Evolutionary conservation across 1,140 invertebrate species (phyloP).

Genomic region (Aradophagus sp.): DNA sequence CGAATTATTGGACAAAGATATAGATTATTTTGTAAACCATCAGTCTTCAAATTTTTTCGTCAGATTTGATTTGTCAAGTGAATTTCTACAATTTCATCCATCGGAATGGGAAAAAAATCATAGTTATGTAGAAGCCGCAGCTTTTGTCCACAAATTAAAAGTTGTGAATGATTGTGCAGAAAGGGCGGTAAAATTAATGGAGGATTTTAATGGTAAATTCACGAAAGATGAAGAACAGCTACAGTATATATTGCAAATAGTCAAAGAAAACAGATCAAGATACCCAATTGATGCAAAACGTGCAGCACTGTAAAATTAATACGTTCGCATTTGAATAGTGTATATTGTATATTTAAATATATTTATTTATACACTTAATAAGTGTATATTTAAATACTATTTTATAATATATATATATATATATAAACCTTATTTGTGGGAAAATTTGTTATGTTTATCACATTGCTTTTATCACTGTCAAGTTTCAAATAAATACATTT

Average conservation of each 20-base stretch:
- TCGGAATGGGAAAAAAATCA: constrained; percentile 4
- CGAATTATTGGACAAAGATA: constrained; percentile 9
- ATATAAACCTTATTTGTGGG: too few relatives aligned
- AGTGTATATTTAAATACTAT: too few relatives aligned
- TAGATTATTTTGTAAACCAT: constrained; percentile 9
- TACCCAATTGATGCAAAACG: constrained; percentile 3
- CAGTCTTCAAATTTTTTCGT: constrained; percentile 3
- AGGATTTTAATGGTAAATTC: constrained; percentile 12
- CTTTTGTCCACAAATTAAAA: constrained; percentile 13
- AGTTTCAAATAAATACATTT: too few relatives aligned
- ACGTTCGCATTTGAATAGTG: too few relatives aligned
- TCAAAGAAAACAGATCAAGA: not conserved
- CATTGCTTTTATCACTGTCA: too few relatives aligned
- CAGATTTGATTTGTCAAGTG: constrained; percentile 6
- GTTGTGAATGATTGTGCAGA: too few relatives aligned
- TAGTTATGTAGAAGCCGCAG: constrained; percentile 1
- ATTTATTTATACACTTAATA: too few relatives aligned
- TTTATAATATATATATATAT: too few relatives aligned
- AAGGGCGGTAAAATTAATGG: constrained; percentile 13
- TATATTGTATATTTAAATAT: too few relatives aligned
- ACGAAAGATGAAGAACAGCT: constrained; percentile 3
- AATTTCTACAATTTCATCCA: constrained; percentile 4
- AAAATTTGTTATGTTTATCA: too few relatives aligned
- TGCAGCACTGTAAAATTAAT: not conserved
- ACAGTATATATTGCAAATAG: constrained; percentile 10